Evolutionary conservation across 2,888 invertebrate species (phyloP).

Genomic region (Ornithoptera priamus): DNA sequence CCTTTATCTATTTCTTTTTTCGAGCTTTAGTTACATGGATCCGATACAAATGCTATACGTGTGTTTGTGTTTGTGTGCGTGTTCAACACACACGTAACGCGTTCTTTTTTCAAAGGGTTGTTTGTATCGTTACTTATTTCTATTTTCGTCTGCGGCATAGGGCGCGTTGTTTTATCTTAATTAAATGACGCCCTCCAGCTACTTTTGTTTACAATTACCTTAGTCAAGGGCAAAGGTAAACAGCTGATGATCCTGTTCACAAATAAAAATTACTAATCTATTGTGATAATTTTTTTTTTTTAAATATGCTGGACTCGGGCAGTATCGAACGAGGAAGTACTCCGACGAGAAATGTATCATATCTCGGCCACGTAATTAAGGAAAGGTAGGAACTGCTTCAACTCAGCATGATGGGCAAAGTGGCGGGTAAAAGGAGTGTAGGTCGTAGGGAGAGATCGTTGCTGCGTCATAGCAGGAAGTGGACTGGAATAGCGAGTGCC

Average conservation of each 20-base stretch:
- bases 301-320: too few species aligned
- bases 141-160: constrained; percentile 17
- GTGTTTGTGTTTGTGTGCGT: not conserved
- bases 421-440: too few species aligned
- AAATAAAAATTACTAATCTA: not conserved
- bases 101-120: constrained; percentile 25
- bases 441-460: too few species aligned
- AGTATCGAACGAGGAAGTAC: too few species aligned
- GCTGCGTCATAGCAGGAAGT: too few species aligned
- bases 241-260: not conserved
- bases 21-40: constrained; percentile 34
- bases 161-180: constrained; percentile 22
- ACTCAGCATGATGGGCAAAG: too few species aligned
- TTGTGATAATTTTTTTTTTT: too few species aligned
- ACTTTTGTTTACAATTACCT: constrained; percentile 2
- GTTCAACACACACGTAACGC: constrained; percentile 2
- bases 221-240: constrained; percentile 1
- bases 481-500: too few species aligned
- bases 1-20: constrained; percentile 42
- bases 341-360: too few species aligned
- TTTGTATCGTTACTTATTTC: constrained; percentile 5
- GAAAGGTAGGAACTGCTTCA: too few species aligned
- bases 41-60: constrained; percentile 18
- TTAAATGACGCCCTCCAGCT: constrained; percentile 12
- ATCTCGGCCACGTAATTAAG: too few species aligned